Conservation (phyloP, 2,113 vertebrate genomes). For the Emydura subglobosa region DNA sequence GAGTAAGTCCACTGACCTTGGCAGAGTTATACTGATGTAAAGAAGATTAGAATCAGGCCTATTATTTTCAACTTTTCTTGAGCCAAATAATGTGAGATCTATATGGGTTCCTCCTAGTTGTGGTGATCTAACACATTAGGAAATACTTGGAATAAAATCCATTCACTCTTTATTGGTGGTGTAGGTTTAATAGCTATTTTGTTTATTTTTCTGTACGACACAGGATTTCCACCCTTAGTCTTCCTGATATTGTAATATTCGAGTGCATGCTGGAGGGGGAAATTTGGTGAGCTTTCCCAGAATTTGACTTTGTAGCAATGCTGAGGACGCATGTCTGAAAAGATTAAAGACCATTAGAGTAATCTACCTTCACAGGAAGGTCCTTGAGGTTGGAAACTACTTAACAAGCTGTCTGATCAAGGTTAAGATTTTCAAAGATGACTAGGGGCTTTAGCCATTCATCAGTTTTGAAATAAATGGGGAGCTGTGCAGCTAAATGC, state of each 20-base stretch:
- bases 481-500: background rate
- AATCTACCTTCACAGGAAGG: background rate
- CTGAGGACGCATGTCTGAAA: background rate
- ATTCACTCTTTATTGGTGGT: background rate
- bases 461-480: background rate
- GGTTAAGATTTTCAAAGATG: background rate
- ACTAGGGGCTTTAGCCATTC: background rate
- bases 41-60: background rate
- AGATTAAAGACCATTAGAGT: rapidly evolving
- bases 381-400: background rate
- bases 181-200: rapidly evolving
- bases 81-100: constrained; percentile 24
- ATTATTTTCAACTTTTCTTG: constrained; percentile 17
- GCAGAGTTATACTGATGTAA: background rate
- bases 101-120: background rate
- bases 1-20: background rate
- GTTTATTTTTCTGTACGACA: background rate
- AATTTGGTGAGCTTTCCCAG: background rate
- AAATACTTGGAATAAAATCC: background rate
- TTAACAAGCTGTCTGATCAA: background rate
- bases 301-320: background rate
- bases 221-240: background rate
- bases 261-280: background rate
- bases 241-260: background rate
- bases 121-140: background rate